These are phyloP conservation scores for Trichogramma pretiosum DNA, from an alignment of 1,140 invertebrate species.

Conservation along the genomic window DNA sequence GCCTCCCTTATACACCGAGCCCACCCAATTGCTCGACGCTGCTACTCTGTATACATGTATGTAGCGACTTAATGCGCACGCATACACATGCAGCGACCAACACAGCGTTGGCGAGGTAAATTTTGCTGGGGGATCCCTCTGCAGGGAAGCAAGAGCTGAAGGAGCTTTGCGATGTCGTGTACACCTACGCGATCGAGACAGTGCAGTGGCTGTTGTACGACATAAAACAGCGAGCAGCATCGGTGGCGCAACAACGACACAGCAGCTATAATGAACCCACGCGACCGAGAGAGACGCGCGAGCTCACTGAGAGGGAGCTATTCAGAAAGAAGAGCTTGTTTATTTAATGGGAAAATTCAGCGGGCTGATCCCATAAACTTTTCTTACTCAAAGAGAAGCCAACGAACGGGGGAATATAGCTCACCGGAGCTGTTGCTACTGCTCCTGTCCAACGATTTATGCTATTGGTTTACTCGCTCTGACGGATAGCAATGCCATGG, in stretches of 20 bases:
- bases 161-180: too few relatives aligned
- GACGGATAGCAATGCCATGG: slow-evolving; percentile 45
- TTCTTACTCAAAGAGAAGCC: slow-evolving; percentile 35
- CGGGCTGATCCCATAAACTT: slow-evolving; percentile 45
- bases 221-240: slow-evolving; percentile 13
- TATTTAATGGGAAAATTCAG: slow-evolving; percentile 48
- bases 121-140: too few relatives aligned
- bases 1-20: too few relatives aligned
- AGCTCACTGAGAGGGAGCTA: slow-evolving; percentile 15
- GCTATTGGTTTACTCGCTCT: slow-evolving; percentile 45
- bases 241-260: too few relatives aligned
- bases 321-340: slow-evolving; percentile 42
- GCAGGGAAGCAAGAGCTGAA: too few relatives aligned
- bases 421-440: too few relatives aligned
- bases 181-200: neutral
- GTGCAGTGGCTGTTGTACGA: neutral
- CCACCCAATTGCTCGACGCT: too few relatives aligned
- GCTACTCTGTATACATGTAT: neutral
- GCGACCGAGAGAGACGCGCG: neutral
- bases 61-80: slow-evolving; percentile 1
- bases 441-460: too few relatives aligned
- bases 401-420: too few relatives aligned
- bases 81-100: slow-evolving; percentile 10
- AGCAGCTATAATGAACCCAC: slow-evolving; percentile 15
- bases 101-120: neutral